Evolutionary conservation across 2,797 vertebrate species (phyloP).

Genomic region (Acestrorhynchus altus): DNA sequence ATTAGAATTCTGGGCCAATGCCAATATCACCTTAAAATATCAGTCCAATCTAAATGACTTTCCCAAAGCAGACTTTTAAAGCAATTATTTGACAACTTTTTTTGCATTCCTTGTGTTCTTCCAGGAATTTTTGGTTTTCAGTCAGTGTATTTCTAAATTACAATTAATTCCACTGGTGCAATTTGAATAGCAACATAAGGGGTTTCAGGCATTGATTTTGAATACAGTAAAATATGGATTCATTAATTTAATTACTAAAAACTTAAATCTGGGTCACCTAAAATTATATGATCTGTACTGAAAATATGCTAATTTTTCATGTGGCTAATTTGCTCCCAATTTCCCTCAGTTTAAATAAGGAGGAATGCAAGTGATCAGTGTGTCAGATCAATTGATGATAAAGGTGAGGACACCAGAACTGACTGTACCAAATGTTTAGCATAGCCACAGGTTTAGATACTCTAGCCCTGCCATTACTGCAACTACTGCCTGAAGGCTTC

Average conservation of each 20-base stretch:
- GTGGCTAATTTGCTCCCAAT: not conserved
- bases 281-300: not conserved
- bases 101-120: no score
- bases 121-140: no score
- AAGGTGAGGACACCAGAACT: not conserved
- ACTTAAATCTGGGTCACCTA: not conserved
- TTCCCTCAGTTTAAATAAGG: not conserved
- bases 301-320: not conserved
- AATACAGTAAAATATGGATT: no score
- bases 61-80: no score
- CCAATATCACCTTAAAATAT: no score
- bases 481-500: not conserved
- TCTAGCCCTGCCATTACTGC: not conserved
- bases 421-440: not conserved
- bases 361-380: not conserved
- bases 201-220: no score
- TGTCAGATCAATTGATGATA: conserved; percentile 1
- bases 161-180: no score
- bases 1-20: no score
- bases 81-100: no score
- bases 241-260: not conserved
- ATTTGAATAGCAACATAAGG: no score
- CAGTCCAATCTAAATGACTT: no score
- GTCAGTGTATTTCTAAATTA: no score
- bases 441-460: conserved; percentile 8